A percentile compares a stretch with the other conserved stretches of the same genome.
These are phyloP conservation scores for Eupithecia insigniata DNA, from an alignment of 2,888 invertebrate genomes.

Conservation along the genomic window DNA sequence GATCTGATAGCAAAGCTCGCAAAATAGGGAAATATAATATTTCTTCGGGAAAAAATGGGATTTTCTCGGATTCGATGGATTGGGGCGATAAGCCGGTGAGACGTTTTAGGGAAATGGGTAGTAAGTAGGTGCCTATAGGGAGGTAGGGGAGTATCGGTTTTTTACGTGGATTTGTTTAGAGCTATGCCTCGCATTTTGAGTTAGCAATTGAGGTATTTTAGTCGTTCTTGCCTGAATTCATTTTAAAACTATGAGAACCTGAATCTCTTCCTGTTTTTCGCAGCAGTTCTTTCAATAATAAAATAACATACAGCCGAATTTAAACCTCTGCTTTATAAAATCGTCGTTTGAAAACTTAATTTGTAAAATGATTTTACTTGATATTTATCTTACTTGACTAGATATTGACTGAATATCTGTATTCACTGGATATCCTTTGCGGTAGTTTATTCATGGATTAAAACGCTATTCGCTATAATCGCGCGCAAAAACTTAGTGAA, in stretches of 20 bases:
- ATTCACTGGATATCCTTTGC: neutral
- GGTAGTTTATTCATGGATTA: neutral
- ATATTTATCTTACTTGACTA: too few relatives aligned
- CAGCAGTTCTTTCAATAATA: neutral
- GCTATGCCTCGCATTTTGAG: neutral
- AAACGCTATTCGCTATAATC: neutral
- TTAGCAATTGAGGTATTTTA: neutral
- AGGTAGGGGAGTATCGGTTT: constrained; percentile 34
- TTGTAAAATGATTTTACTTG: too few relatives aligned
- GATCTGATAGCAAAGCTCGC: constrained; percentile 35
- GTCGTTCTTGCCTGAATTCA: neutral
- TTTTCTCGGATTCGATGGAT: constrained; percentile 43
- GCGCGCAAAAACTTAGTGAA: constrained; percentile 4
- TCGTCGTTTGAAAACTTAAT: too few relatives aligned
- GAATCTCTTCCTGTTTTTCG: neutral
- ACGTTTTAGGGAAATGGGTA: constrained; percentile 41
- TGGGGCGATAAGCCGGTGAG: constrained; percentile 42
- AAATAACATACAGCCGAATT: too few relatives aligned
- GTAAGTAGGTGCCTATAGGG: constrained; percentile 20
- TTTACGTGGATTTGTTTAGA: constrained; percentile 22
- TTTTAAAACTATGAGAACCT: neutral
- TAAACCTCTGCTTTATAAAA: neutral
- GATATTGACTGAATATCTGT: neutral
- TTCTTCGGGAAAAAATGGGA: constrained; percentile 40
- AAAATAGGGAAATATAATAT: constrained; percentile 44